Percentiles rank a stretch among this genome's conserved stretches.
phyloP scores from a whole-genome alignment of 2,888 invertebrate genomes.

The Caenorhabditis panamensis region DNA sequence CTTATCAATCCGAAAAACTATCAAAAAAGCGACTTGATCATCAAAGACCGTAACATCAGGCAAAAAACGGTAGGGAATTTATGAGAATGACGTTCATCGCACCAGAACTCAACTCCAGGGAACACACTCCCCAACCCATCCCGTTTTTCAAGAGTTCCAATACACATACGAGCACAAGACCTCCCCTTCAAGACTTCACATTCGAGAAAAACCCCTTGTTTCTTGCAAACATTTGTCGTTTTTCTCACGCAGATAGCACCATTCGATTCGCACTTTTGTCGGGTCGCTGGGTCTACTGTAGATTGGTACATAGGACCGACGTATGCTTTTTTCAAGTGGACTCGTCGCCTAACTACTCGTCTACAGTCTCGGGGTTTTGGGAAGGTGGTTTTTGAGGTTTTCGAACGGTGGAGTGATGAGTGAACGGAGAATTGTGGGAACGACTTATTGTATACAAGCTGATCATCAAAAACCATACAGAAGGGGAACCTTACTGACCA shows the following conservation, averaged over 20 bases:
- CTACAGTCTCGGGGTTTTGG: slow-evolving; percentile 13
- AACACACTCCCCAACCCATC: not conserved
- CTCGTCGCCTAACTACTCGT: slow-evolving; percentile 26
- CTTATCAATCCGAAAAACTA: not conserved
- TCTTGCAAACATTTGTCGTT: slow-evolving; percentile 34
- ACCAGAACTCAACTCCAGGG: not conserved
- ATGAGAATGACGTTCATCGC: not conserved
- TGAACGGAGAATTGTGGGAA: not conserved
- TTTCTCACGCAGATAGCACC: slow-evolving; percentile 18
- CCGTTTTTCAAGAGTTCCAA: slow-evolving; percentile 11
- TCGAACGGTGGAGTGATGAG: slow-evolving; percentile 28
- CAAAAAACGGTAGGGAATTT: not conserved
- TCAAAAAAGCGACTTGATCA: not conserved
- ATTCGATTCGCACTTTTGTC: slow-evolving; percentile 40
- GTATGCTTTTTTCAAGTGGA: slow-evolving; percentile 56
- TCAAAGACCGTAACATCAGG: not conserved
- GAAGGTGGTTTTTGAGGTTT: slow-evolving; percentile 44
- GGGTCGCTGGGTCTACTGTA: slow-evolving; percentile 12
- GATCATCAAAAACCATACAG: too few species aligned
- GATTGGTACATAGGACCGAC: slow-evolving; percentile 48
- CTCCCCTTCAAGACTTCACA: slow-evolving; percentile 17
- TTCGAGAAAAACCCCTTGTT: slow-evolving; percentile 31
- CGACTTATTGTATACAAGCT: too few species aligned
- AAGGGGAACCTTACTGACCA: too few species aligned
- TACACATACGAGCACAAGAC: slow-evolving; percentile 28